phyloP scores from a whole-genome alignment of 2,797 vertebrate species.

The Danio albolineatus region DNA sequence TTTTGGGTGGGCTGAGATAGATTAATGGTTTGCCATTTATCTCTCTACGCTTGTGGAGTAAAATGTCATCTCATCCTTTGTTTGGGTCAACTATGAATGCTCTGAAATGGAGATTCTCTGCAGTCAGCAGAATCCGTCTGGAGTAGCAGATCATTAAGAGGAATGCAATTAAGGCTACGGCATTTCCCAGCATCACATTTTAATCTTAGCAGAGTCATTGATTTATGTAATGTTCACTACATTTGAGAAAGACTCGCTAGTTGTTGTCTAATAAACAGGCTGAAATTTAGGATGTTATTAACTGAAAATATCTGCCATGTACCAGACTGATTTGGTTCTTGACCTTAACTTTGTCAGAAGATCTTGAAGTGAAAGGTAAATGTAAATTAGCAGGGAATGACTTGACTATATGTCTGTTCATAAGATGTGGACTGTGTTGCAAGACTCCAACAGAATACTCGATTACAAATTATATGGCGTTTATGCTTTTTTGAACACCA shows the following conservation, averaged over 20 bases:
- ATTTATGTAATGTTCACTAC: background rate
- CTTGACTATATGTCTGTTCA: background rate
- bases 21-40: constrained; percentile 36
- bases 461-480: background rate
- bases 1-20: constrained; percentile 19
- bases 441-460: background rate
- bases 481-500: no score
- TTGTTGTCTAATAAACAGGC: background rate
- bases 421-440: no score
- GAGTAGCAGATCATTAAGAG: constrained; percentile 16
- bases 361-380: background rate
- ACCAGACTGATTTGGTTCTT: background rate
- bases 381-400: background rate
- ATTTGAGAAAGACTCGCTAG: constrained; percentile 1
- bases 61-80: constrained; percentile 22
- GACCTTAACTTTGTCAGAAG: background rate
- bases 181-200: background rate
- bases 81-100: constrained; percentile 17
- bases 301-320: background rate
- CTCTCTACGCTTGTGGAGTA: constrained; percentile 2
- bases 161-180: constrained; percentile 25
- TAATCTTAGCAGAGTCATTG: background rate
- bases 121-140: constrained; percentile 9
- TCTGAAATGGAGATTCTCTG: constrained; percentile 11
- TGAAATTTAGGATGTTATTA: background rate